phyloP scores from a whole-genome alignment of 2,113 vertebrate species.

The Cheilinus undulatus region DNA sequence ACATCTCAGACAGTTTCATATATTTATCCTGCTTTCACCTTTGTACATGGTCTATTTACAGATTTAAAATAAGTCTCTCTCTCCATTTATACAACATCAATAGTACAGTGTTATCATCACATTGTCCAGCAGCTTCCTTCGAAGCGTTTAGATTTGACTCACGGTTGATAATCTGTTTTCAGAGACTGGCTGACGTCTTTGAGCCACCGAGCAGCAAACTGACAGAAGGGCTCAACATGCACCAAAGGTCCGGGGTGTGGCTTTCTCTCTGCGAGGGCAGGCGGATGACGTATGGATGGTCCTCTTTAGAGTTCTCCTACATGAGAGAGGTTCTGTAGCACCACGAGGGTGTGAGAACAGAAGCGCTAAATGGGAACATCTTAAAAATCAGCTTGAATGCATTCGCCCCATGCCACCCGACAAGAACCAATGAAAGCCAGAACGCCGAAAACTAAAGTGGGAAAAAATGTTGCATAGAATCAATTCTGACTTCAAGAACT shows the following conservation, averaged over 20 bases:
- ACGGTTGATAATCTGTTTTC: slow-evolving; percentile 55
- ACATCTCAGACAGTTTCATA: slow-evolving; percentile 87
- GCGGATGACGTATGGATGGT: slow-evolving; percentile 34
- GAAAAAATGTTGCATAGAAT: slow-evolving; percentile 84
- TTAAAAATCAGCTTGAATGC: slow-evolving; percentile 37
- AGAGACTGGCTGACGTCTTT: slow-evolving; percentile 81
- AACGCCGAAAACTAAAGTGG: slow-evolving; percentile 17
- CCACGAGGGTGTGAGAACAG: slow-evolving; percentile 54
- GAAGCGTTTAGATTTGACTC: slow-evolving; percentile 67
- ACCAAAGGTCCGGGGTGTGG: slow-evolving; percentile 77
- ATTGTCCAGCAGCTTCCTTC: slow-evolving; percentile 81
- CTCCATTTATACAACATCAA: slow-evolving; percentile 92
- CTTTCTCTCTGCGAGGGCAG: slow-evolving; percentile 37
- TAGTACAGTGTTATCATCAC: slow-evolving; percentile 93
- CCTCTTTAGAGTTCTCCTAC: slow-evolving; percentile 17
- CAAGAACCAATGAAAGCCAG: slow-evolving; percentile 38
- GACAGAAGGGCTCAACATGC: slow-evolving; percentile 90
- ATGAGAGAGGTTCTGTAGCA: slow-evolving; percentile 46
- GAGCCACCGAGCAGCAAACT: slow-evolving; percentile 85
- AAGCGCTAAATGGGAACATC: slow-evolving; percentile 31
- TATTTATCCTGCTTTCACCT: slow-evolving; percentile 76
- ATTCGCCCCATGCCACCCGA: slow-evolving; percentile 41
- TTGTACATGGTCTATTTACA: slow-evolving; percentile 98
- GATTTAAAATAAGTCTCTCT: slow-evolving; percentile 94
- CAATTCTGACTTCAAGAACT: slow-evolving; percentile 66